phyloP scores from a whole-genome alignment of 2,113 vertebrate genomes.

The Emydura subglobosa region DNA sequence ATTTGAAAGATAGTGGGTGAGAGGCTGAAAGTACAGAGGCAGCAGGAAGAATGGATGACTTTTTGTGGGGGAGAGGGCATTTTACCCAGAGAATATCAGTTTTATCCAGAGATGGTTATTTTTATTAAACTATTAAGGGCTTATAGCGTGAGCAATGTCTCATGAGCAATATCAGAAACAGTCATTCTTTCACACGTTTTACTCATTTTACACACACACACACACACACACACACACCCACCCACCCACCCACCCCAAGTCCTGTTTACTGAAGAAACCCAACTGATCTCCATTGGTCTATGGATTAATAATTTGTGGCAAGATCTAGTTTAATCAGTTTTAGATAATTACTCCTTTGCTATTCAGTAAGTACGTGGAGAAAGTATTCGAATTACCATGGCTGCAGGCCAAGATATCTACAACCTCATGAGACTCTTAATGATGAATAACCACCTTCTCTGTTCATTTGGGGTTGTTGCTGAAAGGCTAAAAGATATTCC shows the following conservation, averaged over 20 bases:
- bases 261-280: neutral
- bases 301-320: neutral
- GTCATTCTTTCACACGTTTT: too few species aligned
- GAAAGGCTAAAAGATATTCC: neutral
- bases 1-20: neutral
- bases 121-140: neutral
- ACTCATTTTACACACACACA: too few species aligned
- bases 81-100: neutral
- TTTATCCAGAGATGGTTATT: neutral
- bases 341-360: neutral
- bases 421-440: neutral
- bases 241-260: too few species aligned
- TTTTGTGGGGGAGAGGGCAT: neutral
- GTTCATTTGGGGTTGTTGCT: neutral
- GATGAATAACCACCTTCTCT: neutral
- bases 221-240: too few species aligned
- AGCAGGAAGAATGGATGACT: neutral
- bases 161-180: neutral
- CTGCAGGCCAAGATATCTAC: neutral
- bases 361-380: neutral
- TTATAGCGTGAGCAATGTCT: neutral
- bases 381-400: neutral
- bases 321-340: neutral
- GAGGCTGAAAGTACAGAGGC: neutral
- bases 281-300: neutral